A percentile compares a stretch with the other conserved stretches of the same genome.
Conservation (phyloP, 2,797 vertebrate species). For the Bradypus variegatus region DNA sequence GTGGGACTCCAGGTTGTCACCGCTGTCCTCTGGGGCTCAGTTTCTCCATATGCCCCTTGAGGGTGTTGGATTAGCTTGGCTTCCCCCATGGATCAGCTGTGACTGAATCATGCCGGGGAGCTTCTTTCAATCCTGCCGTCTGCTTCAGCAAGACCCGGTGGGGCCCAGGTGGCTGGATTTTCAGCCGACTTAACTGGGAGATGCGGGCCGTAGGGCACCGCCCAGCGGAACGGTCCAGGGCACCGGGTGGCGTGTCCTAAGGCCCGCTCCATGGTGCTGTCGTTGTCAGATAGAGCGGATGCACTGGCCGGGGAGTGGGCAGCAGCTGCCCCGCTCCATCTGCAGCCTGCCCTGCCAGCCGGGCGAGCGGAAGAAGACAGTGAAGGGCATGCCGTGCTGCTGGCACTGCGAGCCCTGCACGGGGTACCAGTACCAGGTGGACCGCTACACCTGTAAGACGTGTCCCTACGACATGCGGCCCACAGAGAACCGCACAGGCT, state of each 20-base stretch:
- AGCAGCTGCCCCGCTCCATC: constrained; percentile 85
- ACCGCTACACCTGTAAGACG: constrained; percentile 90
- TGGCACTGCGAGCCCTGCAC: constrained; percentile 97
- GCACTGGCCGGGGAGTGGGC: constrained; percentile 85
- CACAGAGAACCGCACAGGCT: constrained; percentile 90
- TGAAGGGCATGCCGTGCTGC: constrained; percentile 95
- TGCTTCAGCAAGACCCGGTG: neutral
- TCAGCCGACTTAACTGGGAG: neutral
- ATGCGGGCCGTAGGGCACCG: neutral
- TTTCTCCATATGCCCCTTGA: neutral
- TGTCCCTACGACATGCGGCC: constrained; percentile 91
- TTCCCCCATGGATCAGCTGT: neutral
- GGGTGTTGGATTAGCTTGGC: neutral
- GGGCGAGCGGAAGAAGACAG: constrained; percentile 90
- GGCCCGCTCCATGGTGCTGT: neutral
- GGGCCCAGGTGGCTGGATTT: neutral
- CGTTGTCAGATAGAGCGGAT: constrained; percentile 80
- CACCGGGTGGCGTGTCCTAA: neutral
- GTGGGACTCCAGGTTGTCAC: neutral
- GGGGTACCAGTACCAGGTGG: constrained; percentile 93
- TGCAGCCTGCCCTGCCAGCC: constrained; percentile 92
- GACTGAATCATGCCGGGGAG: accelerated
- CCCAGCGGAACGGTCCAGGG: accelerated
- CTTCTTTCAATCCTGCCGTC: neutral
- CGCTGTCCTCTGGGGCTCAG: neutral